Conservation (phyloP, 37 sponge, comb jelly and placozoan species). For the Halisarca cf. caerulea region DNA sequence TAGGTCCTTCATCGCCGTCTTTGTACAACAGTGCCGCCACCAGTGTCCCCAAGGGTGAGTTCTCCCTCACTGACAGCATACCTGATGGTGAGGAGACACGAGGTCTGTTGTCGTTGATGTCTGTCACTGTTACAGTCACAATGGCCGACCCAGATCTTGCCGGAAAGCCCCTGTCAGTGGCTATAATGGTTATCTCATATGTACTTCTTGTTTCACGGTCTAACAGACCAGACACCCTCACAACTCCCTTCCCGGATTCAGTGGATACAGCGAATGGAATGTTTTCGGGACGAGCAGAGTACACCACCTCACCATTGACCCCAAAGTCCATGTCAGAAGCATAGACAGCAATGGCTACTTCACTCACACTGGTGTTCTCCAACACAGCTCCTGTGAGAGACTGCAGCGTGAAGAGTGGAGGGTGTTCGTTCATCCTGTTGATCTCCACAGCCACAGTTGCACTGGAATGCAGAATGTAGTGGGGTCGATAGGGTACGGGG, state of each 20-base stretch:
- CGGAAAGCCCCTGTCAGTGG: slow-evolving; percentile 38
- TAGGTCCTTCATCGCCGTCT: slow-evolving; percentile 56
- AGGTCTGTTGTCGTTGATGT: slow-evolving; percentile 69
- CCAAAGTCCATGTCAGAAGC: slow-evolving; percentile 58
- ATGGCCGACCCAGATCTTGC: slow-evolving; percentile 2
- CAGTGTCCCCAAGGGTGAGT: neutral
- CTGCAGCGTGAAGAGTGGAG: slow-evolving; percentile 47
- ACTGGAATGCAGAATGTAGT: neutral
- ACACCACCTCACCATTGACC: slow-evolving; percentile 4
- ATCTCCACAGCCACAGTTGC: slow-evolving; percentile 44
- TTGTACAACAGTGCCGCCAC: neutral
- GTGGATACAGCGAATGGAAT: slow-evolving; percentile 28
- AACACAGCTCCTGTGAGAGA: neutral
- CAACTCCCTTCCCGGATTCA: neutral
- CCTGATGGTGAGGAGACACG: neutral
- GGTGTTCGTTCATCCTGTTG: slow-evolving; percentile 61
- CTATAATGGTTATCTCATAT: slow-evolving; percentile 45
- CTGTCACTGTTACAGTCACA: slow-evolving; percentile 41
- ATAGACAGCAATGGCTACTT: neutral
- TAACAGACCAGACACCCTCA: slow-evolving; percentile 10
- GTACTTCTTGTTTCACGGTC: slow-evolving; percentile 33
- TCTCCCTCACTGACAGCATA: neutral
- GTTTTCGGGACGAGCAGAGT: neutral
- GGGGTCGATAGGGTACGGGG: neutral
- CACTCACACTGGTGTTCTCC: slow-evolving; percentile 20